phyloP scores from a whole-genome alignment of 2,797 vertebrate genomes.

The Pseudomugil tenellus region DNA sequence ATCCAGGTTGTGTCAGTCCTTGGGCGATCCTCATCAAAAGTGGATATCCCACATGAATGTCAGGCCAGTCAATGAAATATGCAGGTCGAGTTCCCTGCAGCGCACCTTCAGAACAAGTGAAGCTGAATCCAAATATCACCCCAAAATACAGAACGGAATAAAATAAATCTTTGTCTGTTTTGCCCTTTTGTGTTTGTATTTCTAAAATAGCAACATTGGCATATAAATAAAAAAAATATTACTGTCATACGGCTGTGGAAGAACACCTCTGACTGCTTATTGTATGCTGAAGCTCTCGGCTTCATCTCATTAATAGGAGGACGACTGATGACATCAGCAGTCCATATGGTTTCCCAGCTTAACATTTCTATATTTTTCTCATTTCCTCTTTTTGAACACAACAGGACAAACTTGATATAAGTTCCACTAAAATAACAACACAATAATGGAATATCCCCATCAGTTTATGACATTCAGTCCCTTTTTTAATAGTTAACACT shows the following conservation, averaged over 20 bases:
- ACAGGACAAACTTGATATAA: slow-evolving; percentile 3
- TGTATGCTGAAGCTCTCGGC: background rate
- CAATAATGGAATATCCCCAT: slow-evolving; percentile 4
- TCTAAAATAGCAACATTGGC: background rate
- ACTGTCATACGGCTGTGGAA: background rate
- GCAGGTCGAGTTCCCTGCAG: slow-evolving; percentile 11
- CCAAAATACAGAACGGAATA: slow-evolving; percentile 1
- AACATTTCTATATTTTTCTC: background rate
- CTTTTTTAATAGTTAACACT: too few relatives aligned
- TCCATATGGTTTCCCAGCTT: slow-evolving; percentile 11
- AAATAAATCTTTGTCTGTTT: background rate
- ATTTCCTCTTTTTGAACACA: background rate
- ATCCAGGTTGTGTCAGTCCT: slow-evolving; percentile 20
- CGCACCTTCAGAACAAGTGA: slow-evolving; percentile 1
- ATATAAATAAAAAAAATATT: too few relatives aligned
- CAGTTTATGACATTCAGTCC: too few relatives aligned
- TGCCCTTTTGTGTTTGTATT: background rate
- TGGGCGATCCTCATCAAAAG: slow-evolving; percentile 30
- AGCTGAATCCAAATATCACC: slow-evolving; percentile 2
- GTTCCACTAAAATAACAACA: background rate
- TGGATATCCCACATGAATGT: slow-evolving; percentile 9
- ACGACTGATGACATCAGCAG: slow-evolving; percentile 30
- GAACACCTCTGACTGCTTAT: slow-evolving; percentile 1
- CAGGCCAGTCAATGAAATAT: slow-evolving; percentile 20
- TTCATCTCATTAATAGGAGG: slow-evolving; percentile 7